These are phyloP conservation scores for Arctocebus calabarensis DNA, from an alignment of 2,797 vertebrate genomes.

Conservation along the genomic window DNA sequence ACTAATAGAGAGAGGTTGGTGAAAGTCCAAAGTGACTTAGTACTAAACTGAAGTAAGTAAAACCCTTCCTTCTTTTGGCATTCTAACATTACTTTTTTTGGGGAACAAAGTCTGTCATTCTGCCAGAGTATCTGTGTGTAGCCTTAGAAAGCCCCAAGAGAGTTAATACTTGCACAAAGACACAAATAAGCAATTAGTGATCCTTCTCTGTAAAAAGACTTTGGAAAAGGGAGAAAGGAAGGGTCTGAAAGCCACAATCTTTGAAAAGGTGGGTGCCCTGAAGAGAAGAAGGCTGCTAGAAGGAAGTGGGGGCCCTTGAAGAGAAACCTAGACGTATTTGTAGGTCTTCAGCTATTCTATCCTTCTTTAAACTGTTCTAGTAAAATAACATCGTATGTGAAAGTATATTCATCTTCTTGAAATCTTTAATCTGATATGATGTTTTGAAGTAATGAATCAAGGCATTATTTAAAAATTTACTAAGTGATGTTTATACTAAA, in stretches of 20 bases:
- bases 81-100: neutral
- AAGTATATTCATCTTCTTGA: neutral
- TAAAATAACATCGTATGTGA: neutral
- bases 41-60: slow-evolving; percentile 18
- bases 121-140: neutral
- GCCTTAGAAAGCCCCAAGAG: neutral
- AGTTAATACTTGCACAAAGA: slow-evolving; percentile 6
- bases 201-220: neutral
- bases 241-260: neutral
- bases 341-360: neutral
- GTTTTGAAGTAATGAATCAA: slow-evolving; percentile 36
- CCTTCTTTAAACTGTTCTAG: neutral
- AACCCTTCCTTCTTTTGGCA: neutral
- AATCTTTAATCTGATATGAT: neutral
- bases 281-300: neutral
- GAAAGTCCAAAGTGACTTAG: slow-evolving; percentile 42
- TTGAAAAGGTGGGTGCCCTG: neutral
- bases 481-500: slow-evolving; percentile 29
- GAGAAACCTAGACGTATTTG: neutral
- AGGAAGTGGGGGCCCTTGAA: neutral
- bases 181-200: slow-evolving; percentile 12
- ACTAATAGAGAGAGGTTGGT: slow-evolving; percentile 53
- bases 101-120: neutral
- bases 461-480: neutral
- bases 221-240: neutral